Evolutionary conservation across 2,113 vertebrate species (phyloP).

Genomic region (Hemibagrus wyckioides): DNA sequence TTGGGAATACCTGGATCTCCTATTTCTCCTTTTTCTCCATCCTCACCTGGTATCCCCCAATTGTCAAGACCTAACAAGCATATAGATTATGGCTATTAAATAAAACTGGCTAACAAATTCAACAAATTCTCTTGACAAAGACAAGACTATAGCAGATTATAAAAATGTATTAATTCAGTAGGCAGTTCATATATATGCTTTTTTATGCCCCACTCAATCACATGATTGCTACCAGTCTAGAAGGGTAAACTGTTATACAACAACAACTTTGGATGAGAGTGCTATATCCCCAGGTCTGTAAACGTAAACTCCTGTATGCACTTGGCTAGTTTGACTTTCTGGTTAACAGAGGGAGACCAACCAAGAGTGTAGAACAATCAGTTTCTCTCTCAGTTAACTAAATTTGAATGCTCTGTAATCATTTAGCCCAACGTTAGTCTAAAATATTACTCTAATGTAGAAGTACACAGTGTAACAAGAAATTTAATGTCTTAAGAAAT

Average conservation of each 20-base stretch:
- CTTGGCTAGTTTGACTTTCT: neutral
- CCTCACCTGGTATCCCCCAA: conserved; percentile 75
- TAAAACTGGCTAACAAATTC: neutral
- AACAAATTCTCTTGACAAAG: neutral
- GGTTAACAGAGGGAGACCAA: neutral
- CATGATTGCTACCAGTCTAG: neutral
- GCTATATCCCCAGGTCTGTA: neutral
- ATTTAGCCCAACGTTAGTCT: neutral
- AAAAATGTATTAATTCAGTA: neutral
- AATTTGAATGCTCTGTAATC: neutral
- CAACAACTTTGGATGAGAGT: neutral
- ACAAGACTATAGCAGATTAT: neutral
- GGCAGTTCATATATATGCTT: neutral
- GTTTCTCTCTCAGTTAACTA: neutral
- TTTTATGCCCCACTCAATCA: neutral
- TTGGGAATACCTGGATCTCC: conserved; percentile 82
- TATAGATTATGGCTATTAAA: conserved; percentile 11
- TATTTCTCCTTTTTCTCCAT: conserved; percentile 77
- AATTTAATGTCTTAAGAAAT: neutral
- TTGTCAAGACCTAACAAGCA: conserved; percentile 75
- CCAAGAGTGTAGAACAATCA: neutral
- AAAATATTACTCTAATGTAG: neutral
- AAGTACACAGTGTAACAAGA: neutral
- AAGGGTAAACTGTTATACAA: neutral
- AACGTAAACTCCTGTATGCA: neutral